Conservation (phyloP, 2,888 invertebrate species). For the Agonopterix heracliana region DNA sequence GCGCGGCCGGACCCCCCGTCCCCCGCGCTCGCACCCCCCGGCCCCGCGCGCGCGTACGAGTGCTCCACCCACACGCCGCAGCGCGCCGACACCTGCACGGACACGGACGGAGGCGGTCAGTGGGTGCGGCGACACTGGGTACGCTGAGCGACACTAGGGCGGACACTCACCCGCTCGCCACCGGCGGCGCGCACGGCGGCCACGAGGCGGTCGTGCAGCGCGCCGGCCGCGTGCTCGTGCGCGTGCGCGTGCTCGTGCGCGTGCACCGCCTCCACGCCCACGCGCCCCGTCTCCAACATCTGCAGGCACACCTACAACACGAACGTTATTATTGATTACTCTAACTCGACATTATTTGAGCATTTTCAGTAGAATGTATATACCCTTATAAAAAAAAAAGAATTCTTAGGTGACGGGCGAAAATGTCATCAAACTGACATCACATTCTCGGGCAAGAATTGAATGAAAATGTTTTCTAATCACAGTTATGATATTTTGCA, state of each 20-base stretch:
- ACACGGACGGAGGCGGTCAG: neutral
- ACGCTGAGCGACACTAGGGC: neutral
- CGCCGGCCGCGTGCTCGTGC: conserved; percentile 15
- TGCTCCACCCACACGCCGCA: conserved; percentile 59
- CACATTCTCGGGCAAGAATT: too few species aligned
- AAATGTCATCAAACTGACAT: too few species aligned
- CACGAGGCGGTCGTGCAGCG: conserved; percentile 52
- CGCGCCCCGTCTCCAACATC: neutral
- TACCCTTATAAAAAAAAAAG: neutral
- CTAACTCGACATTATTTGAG: neutral
- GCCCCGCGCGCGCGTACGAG: conserved; percentile 49
- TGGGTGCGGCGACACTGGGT: neutral
- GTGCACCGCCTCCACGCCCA: neutral
- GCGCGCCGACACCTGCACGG: neutral
- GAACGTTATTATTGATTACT: neutral
- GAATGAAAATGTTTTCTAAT: too few species aligned
- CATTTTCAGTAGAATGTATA: neutral
- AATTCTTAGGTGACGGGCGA: too few species aligned
- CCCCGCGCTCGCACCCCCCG: conserved; percentile 19
- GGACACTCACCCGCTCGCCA: conserved; percentile 26
- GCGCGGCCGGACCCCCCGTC: conserved; percentile 20
- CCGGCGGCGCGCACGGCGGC: conserved; percentile 46
- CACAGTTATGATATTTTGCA: too few species aligned
- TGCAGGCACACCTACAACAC: neutral
- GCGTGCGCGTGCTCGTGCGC: neutral